Conservation (phyloP, 2,113 vertebrate species). For the Python bivittatus region DNA sequence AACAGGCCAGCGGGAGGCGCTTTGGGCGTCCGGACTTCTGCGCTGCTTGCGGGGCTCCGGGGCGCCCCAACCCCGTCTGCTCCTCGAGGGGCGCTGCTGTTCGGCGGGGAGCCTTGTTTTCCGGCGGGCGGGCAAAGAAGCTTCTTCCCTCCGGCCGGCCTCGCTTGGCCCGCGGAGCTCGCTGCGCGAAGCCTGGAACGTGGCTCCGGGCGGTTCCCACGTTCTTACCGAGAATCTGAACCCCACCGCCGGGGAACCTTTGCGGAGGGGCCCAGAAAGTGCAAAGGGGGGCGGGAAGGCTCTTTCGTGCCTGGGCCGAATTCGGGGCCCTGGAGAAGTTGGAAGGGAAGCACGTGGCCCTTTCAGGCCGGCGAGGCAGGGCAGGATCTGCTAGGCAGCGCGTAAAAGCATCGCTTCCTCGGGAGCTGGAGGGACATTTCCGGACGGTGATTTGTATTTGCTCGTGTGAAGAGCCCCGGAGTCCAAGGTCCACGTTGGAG, state of each 20-base stretch:
- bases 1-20: not conserved
- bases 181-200: not conserved
- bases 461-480: rapidly evolving
- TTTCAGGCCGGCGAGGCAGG: not conserved
- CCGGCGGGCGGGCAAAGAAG: not conserved
- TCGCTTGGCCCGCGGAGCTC: not conserved
- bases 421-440: not conserved
- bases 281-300: not conserved
- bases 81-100: not conserved
- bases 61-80: not conserved
- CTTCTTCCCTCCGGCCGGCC: not conserved
- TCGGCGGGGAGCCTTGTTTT: not conserved
- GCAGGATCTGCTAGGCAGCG: too few species aligned
- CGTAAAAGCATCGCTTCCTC: not conserved
- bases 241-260: too few species aligned
- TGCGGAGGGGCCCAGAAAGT: too few species aligned
- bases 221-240: not conserved
- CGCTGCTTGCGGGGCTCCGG: too few species aligned
- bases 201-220: not conserved
- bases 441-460: rapidly evolving
- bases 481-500: not conserved
- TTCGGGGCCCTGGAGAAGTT: not conserved
- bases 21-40: not conserved
- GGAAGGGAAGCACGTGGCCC: too few species aligned
- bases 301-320: not conserved